Conservation (phyloP, 2,113 vertebrate species). For the Xiphias gladius region DNA sequence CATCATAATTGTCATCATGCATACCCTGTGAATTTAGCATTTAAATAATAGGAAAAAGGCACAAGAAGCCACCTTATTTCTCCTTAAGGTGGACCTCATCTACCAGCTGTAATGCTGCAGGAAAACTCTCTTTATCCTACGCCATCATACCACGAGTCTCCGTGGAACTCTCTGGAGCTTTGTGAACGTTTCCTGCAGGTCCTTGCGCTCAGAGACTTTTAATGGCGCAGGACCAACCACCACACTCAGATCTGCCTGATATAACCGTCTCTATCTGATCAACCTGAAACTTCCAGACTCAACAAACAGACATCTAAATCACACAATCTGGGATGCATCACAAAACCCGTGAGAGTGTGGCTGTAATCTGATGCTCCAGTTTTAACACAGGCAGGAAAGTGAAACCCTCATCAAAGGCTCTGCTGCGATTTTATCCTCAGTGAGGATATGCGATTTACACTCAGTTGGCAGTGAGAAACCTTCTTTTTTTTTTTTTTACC, state of each 20-base stretch:
- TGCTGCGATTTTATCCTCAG: conserved; percentile 54
- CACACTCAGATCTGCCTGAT: conserved; percentile 66
- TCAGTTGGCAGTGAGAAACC: conserved; percentile 39
- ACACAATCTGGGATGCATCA: conserved; percentile 56
- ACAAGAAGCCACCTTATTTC: neutral
- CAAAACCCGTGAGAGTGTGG: conserved; percentile 61
- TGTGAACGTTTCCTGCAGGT: conserved; percentile 25
- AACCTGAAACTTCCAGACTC: conserved; percentile 59
- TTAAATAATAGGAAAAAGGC: neutral
- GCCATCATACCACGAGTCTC: neutral
- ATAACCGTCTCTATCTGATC: conserved; percentile 66
- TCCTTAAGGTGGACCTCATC: neutral
- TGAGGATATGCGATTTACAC: no score
- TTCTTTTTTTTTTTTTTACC: conserved; percentile 2
- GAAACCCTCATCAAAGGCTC: conserved; percentile 71
- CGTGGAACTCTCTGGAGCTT: conserved; percentile 27
- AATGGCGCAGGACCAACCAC: conserved; percentile 49
- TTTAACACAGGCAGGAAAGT: conserved; percentile 63
- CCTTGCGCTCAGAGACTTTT: conserved; percentile 55
- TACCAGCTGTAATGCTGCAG: neutral
- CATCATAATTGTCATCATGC: neutral
- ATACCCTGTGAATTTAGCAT: neutral
- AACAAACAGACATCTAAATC: conserved; percentile 64
- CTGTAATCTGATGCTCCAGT: conserved; percentile 67
- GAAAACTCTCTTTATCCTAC: neutral